Percentiles rank a stretch among this genome's conserved stretches.
These are phyloP conservation scores for Agrypnia vestita DNA, from an alignment of 1,140 invertebrate species.

Conservation along the genomic window DNA sequence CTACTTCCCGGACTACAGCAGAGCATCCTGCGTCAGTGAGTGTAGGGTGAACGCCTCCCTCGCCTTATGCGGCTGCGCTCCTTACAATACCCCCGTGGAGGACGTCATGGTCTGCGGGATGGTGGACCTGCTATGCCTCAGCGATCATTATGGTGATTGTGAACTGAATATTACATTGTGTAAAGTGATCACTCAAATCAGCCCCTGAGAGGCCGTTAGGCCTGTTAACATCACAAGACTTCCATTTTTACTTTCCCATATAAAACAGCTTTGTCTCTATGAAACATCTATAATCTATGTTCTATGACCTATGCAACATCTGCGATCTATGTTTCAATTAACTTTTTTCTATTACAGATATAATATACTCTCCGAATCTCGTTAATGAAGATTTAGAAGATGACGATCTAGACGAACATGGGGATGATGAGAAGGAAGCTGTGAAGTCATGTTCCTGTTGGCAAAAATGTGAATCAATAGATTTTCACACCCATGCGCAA, in stretches of 20 bases:
- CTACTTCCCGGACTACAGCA: constrained; percentile 44
- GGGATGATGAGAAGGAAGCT: constrained; percentile 40
- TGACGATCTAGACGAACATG: neutral
- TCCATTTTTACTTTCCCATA: too few species aligned
- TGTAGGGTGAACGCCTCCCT: constrained; percentile 46
- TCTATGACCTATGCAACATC: neutral
- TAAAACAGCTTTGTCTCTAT: too few species aligned
- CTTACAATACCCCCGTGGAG: constrained; percentile 45
- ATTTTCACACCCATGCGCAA: constrained; percentile 19
- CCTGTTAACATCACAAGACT: too few species aligned
- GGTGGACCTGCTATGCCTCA: constrained; percentile 32
- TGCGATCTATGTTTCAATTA: neutral
- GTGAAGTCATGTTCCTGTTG: constrained; percentile 46
- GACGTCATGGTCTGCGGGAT: constrained; percentile 37
- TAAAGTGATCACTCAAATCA: too few species aligned
- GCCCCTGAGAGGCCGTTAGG: too few species aligned
- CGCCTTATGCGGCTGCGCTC: constrained; percentile 40
- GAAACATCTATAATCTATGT: too few species aligned
- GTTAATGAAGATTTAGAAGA: constrained; percentile 43
- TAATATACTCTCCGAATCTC: constrained; percentile 41
- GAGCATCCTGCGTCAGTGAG: constrained; percentile 34
- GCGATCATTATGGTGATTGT: constrained; percentile 42
- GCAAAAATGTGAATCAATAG: constrained; percentile 19
- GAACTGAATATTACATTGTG: too few species aligned
- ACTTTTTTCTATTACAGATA: constrained; percentile 31